These are phyloP conservation scores for Sphaeridia pumilis DNA, from an alignment of 2,888 invertebrate species.

Conservation along the genomic window DNA sequence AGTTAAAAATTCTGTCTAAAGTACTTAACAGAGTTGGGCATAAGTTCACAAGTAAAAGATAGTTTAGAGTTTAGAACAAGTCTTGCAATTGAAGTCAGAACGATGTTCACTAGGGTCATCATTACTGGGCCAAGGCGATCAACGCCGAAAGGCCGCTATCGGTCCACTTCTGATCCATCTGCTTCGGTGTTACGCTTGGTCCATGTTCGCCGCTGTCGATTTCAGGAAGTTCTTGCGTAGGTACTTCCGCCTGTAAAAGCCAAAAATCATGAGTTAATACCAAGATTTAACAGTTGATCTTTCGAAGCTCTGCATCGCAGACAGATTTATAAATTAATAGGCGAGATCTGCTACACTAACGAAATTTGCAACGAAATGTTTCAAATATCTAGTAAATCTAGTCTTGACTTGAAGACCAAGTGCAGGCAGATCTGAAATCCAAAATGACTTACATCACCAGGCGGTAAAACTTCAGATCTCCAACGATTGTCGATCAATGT, in stretches of 20 bases:
- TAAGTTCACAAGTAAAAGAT: no score
- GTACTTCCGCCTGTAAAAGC: slow-evolving; percentile 34
- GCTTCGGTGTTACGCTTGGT: slow-evolving; percentile 34
- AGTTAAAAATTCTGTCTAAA: no score
- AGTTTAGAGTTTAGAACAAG: no score
- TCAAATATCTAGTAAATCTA: no score
- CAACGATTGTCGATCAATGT: slow-evolving; percentile 35
- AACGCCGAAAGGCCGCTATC: slow-evolving; percentile 30
- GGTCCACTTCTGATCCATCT: slow-evolving; percentile 34
- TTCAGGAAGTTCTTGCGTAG: slow-evolving; percentile 31
- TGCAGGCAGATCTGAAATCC: not conserved
- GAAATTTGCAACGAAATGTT: no score
- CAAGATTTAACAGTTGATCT: not conserved
- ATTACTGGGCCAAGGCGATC: slow-evolving; percentile 28
- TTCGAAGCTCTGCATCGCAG: not conserved
- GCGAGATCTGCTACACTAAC: no score
- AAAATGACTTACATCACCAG: slow-evolving; percentile 32
- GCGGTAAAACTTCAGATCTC: slow-evolving; percentile 32
- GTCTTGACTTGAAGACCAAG: no score
- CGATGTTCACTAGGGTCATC: not conserved
- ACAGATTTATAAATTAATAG: no score
- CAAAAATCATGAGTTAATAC: slow-evolving; percentile 3
- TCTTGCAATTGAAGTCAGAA: not conserved
- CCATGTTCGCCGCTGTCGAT: slow-evolving; percentile 34
- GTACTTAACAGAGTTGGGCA: no score